Evolutionary conservation across 2,113 vertebrate genomes (phyloP).

Genomic region (Sceloporus tristichus): DNA sequence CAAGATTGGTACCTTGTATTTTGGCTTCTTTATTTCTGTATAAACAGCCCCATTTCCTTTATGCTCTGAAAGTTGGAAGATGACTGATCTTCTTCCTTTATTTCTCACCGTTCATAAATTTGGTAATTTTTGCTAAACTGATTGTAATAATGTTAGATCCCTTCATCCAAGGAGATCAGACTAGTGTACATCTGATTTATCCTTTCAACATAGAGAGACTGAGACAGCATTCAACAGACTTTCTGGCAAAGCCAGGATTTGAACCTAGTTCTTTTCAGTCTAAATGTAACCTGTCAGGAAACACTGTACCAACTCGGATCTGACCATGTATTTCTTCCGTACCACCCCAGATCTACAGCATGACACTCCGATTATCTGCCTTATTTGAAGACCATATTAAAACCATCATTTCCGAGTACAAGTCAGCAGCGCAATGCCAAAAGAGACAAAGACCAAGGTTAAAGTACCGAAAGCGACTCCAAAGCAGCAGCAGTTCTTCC

Average conservation of each 20-base stretch:
- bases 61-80: too few species aligned
- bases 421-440: conserved; percentile 90
- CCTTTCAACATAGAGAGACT: too few species aligned
- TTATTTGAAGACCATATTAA: conserved; percentile 95
- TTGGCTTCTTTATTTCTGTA: too few species aligned
- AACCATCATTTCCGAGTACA: conserved; percentile 92
- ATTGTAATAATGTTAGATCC: too few species aligned
- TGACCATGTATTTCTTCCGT: not conserved
- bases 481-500: conserved; percentile 88
- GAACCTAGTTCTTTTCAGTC: not conserved
- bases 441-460: conserved; percentile 79
- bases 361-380: conserved; percentile 95
- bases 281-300: not conserved
- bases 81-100: too few species aligned
- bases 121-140: too few species aligned
- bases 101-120: too few species aligned
- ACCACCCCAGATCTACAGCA: conserved; percentile 89
- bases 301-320: not conserved
- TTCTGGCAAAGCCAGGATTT: not conserved
- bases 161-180: too few species aligned
- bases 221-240: not conserved
- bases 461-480: conserved; percentile 87
- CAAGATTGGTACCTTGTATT: too few species aligned
- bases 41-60: too few species aligned
- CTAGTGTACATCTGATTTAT: too few species aligned